Evolutionary conservation across 2,888 invertebrate species (phyloP), one percentile per base, ranked within the genome.

Genomic region (Hoplodrina blanda): DNA sequence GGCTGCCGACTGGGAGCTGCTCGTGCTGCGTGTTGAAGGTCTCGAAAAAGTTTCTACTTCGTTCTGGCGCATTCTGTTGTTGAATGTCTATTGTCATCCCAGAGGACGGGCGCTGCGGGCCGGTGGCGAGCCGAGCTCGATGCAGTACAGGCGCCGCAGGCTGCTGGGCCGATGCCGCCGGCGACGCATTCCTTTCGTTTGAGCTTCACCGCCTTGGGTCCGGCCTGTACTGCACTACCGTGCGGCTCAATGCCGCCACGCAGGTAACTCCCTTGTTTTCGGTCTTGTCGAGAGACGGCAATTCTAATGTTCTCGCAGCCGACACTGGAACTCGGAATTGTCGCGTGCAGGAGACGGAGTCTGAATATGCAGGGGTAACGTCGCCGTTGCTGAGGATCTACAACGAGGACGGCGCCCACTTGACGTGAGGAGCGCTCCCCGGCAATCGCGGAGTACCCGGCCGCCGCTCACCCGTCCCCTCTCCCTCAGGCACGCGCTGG

Each of bases 311-410:
- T 50, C 50, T 19, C 13, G 11, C 10, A n/a, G 41, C 41, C 41
- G 19, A 19, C 46, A 17, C n/a, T 50, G 7, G 17, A 46, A 46
- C 5, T 46, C 46, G 6, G 5, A 55, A 33, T 50, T 20, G 7
- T 41, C 33, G 15, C 44, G 61, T 53, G 17, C 88, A 94, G 94
- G 92, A 91, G 78, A 88, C 89, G 46, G 87, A 91, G 70, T 93
- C 93, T 25, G 95, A 94, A 85, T 89, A 89, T 77, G 86, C 90
- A 2, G 94, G 94, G 6, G 94, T 95, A 62, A 87, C 89, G 49
- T 71, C 90, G 44, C 91, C 91, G 19, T 78, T 93, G 62, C 86
- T 94, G 37, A 89, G 91, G 50, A 82, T 95, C 50, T 94, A 88
- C 88, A 93, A 94, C 84, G 95, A 94, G 70, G 88, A 88, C 25